Conservation (phyloP, 2,113 vertebrate genomes). For the Monopterus albus region DNA sequence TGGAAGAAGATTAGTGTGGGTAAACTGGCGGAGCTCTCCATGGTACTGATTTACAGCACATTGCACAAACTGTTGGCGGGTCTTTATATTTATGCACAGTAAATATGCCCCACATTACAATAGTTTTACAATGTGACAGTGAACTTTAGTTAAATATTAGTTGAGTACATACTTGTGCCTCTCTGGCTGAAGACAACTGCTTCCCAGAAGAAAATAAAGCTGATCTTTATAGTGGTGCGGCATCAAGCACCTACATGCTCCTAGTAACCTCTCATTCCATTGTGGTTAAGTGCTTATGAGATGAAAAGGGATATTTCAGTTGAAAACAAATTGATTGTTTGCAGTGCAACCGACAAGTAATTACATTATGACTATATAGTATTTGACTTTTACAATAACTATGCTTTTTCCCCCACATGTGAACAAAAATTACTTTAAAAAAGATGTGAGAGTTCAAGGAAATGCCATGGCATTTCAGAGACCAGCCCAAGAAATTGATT, state of each 20-base stretch:
- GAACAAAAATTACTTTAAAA: constrained; percentile 12
- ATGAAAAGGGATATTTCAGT: constrained; percentile 28
- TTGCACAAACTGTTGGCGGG: rapidly evolving
- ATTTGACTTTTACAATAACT: constrained; percentile 43
- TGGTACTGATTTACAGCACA: constrained; percentile 64
- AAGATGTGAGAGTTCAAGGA: background rate
- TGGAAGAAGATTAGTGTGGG: constrained; percentile 14
- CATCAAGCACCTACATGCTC: constrained; percentile 25
- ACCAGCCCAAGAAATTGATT: background rate
- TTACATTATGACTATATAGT: constrained; percentile 11
- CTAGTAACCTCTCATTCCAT: constrained; percentile 43
- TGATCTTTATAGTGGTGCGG: constrained; percentile 43
- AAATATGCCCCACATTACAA: background rate
- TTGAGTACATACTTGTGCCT: no score
- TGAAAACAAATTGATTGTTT: constrained; percentile 42
- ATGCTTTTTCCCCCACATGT: background rate
- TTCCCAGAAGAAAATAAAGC: background rate
- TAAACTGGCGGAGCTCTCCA: constrained; percentile 62
- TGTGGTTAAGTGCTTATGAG: constrained; percentile 49
- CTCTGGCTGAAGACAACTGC: background rate
- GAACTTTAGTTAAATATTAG: background rate
- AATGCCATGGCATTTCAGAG: constrained; percentile 30
- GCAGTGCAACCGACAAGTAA: constrained; percentile 12
- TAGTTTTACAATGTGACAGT: background rate
- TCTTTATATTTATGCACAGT: background rate